Evolutionary conservation across 2,888 invertebrate genomes (phyloP), one percentile per base, ranked within the genome.

Genomic region (Anodontia alba): DNA sequence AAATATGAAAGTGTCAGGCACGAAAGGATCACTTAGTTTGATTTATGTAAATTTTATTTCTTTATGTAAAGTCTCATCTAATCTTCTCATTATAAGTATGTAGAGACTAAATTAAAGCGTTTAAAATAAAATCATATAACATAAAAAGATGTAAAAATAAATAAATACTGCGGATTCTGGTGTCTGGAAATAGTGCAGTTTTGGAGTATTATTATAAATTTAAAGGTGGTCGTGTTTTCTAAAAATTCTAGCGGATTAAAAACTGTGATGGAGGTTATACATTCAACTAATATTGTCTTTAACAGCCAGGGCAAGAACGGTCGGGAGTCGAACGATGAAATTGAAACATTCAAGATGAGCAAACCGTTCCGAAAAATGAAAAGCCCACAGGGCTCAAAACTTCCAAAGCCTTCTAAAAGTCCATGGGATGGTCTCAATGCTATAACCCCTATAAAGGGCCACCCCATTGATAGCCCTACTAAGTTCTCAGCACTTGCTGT

Each of bases 211-310:
- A n/a, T n/a, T n/a, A n/a, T n/a, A n/a, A n/a, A n/a, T n/a, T n/a
- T n/a, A n/a, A n/a, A n/a, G n/a, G n/a, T n/a, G n/a, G n/a, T n/a
- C n/a, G n/a, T n/a, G n/a, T n/a, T n/a, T n/a, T n/a, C n/a, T n/a
- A n/a, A n/a, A n/a, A n/a, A n/a, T n/a, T n/a, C n/a, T n/a, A n/a
- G n/a, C n/a, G n/a, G n/a, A n/a, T n/a, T n/a, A n/a, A n/a, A n/a
- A n/a, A n/a, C n/a, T n/a, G n/a, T 5, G 15, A 81, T 81, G 81
- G 84, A 84, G 43, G 80, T 84, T n/a, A 78, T 83, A 31, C 43
- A 73, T n/a, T 78, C 83, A 43, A 80, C 73, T 10, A 75, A 80
- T 36, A 75, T 83, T 36, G 75, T 74, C 33, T 83, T 83, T 29
- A 66, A 70, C 42, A 76, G 54, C 38, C 77, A 80, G 67, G 70